A percentile compares a stretch with the other conserved stretches of the same genome.
phyloP scores from a whole-genome alignment of 35 echinoderm and acorn worm species.

The Apostichopus californicus region DNA sequence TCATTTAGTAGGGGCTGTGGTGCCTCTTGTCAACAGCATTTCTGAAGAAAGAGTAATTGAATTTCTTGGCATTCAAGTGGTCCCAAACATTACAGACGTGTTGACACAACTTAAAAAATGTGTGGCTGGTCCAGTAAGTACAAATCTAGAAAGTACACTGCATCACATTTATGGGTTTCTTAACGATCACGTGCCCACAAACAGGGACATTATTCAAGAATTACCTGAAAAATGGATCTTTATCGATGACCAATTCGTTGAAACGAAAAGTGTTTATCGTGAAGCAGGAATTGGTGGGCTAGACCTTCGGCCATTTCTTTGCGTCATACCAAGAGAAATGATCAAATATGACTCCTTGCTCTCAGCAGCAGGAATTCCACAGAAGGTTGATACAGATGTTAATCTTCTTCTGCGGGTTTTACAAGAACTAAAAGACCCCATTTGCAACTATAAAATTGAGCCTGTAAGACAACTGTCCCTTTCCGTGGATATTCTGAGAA shows the following conservation, averaged over 20 bases:
- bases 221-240: slow-evolving; percentile 48
- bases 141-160: not conserved
- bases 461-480: not conserved
- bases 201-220: not conserved
- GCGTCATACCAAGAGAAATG: slow-evolving; percentile 14
- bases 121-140: not conserved
- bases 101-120: not conserved
- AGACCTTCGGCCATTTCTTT: slow-evolving; percentile 47
- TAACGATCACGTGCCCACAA: not conserved
- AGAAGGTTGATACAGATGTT: not conserved
- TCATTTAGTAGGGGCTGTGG: not conserved
- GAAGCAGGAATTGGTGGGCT: not conserved
- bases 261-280: not conserved
- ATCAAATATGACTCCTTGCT: slow-evolving; percentile 1
- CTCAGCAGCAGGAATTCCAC: not conserved
- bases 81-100: not conserved
- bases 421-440: not conserved
- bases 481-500: slow-evolving; percentile 11
- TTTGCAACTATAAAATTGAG: not conserved
- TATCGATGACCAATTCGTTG: slow-evolving; percentile 24
- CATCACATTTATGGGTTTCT: slow-evolving; percentile 27
- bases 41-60: not conserved
- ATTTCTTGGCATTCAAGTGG: not conserved
- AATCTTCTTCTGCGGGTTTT: not conserved
- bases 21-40: not conserved